Conservation (phyloP, 2,113 vertebrate genomes). For the Mungos mungo region DNA sequence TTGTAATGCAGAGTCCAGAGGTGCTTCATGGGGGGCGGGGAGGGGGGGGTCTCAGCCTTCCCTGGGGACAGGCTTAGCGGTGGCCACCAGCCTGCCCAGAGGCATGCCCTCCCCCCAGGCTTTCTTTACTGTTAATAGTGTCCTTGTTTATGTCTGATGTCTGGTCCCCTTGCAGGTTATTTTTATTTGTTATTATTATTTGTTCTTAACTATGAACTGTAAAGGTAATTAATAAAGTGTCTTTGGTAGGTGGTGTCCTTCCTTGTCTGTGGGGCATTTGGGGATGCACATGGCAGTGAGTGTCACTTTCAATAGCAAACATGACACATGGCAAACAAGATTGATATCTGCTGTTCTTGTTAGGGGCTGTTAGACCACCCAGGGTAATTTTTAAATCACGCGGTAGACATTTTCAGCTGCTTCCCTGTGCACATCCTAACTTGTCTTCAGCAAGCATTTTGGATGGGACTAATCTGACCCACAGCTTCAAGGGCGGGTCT, state of each 20-base stretch:
- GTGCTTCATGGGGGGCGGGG: neutral
- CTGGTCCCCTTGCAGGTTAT: neutral
- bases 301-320: neutral
- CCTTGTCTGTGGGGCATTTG: neutral
- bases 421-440: neutral
- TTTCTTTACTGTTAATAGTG: neutral
- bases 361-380: neutral
- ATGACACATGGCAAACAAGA: neutral
- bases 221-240: constrained; percentile 51
- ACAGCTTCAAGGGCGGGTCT: neutral
- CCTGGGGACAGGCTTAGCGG: neutral
- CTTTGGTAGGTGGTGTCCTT: constrained; percentile 36
- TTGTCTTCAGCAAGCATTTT: neutral
- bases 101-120: too few relatives aligned
- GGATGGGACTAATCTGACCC: neutral
- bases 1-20: neutral
- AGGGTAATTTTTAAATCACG: neutral
- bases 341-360: neutral
- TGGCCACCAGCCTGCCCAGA: neutral
- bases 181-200: constrained; percentile 54
- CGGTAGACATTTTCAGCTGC: neutral
- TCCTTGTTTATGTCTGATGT: constrained; percentile 29
- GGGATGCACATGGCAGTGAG: neutral
- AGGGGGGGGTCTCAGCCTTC: neutral
- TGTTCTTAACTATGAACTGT: constrained; percentile 35